Base-by-base conservation (phyloP, 2,113 vertebrate genomes). In the human (Homo sapiens) region DNA sequence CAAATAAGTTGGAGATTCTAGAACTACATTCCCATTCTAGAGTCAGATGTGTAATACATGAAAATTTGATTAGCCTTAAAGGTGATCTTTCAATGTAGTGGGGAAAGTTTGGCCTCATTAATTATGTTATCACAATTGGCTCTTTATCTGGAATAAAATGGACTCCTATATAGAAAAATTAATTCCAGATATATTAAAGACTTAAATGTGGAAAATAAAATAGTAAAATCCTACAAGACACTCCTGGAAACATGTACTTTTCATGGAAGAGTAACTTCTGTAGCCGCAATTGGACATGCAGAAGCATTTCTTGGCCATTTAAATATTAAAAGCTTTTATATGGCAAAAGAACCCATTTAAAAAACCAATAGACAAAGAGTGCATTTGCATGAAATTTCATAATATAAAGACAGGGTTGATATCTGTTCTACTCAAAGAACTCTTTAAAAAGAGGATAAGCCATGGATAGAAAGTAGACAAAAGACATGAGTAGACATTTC, bases 161-260 rank as follows among this genome's bases (percentile, higher is more conserved):
- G 38, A 35, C 20, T 70, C 61, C 70, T 68, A 50, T 83, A 68
- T 64, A 75, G n/a, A 50, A 81, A 96, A 87, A 88, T 52, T 83
- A 94, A 64, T 93, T 93, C 22, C 70, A 75, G 11, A 72, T 93
- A 48, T 72, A 25, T 66, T 95, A 78, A 89, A 93, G 20, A 76
- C 30, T 75, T 94, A 83, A 80, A 76, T 81, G 20, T 83, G 38
- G 76, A 84, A 94, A 97, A 61, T 94, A 70, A 90, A 94, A 90
- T 84, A 59, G 2, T 55, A 78, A 57, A 91, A 88, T 86, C 38
- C 16, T 83, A 30, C n/a, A 85, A 59, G 59, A 59, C 48, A 43
- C 57, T 88, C 25, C 32, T 81, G 35, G 93, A 91, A 96, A 64
- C 30, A 27, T 13, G 6, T 55, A 64, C 84, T 9, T 35, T 95